Evolutionary conservation across 2,888 invertebrate genomes (phyloP).

Genomic region (Ganaspis brasiliensis): DNA sequence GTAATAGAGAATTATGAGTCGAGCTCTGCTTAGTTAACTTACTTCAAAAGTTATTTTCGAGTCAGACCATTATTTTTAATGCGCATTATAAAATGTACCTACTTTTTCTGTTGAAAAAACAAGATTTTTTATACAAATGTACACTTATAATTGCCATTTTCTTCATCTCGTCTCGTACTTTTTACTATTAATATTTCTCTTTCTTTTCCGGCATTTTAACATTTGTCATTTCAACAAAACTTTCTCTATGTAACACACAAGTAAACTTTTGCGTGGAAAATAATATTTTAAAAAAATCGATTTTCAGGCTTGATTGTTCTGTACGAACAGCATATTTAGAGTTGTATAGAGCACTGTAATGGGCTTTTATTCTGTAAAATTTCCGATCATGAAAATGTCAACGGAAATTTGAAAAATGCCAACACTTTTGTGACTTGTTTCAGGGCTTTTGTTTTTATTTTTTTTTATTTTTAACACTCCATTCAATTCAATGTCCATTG

Average conservation of each 20-base stretch:
- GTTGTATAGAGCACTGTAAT: neutral
- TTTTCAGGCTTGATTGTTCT: too few species aligned
- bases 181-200: too few species aligned
- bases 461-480: neutral
- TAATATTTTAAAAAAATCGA: too few species aligned
- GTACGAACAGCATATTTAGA: neutral
- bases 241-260: too few species aligned
- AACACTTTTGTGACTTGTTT: neutral
- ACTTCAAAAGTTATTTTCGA: neutral
- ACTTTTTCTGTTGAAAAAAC: neutral
- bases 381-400: neutral
- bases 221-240: too few species aligned
- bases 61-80: neutral
- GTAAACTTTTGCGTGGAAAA: too few species aligned
- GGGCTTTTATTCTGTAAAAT: neutral
- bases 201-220: too few species aligned
- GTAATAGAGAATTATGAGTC: conserved; percentile 21
- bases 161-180: too few species aligned
- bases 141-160: too few species aligned
- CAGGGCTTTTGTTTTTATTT: neutral
- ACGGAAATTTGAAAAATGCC: neutral
- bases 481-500: neutral
- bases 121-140: neutral
- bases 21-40: neutral
- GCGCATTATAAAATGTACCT: neutral